Evolutionary conservation across 2,888 invertebrate species (phyloP), one percentile per base, ranked within the genome.

Genomic region (Ferrisia virgata): DNA sequence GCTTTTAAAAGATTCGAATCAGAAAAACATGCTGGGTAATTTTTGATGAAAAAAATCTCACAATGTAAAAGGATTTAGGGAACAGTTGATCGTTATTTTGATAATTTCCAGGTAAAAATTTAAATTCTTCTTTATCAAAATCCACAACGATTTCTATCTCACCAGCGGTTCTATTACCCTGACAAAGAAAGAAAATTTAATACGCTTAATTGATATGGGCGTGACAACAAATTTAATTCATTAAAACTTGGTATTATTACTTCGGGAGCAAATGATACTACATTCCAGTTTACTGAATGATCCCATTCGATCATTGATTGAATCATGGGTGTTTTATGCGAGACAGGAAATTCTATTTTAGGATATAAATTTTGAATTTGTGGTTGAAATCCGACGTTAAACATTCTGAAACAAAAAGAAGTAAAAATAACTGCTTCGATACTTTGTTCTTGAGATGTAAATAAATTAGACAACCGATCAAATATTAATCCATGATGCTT

Each of bases 1-100:
- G 53, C 13, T 11, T n/a, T 84, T 31, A 5, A 13, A 47, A 43
- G 40, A 25, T 15, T 40, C 15, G 9, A 76, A n/a, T 33, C 31
- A 64, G n/a, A n/a, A 69, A 33, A 78, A n/a, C 22, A 22, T 72
- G 11, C 18, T 76, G 11, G 13, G 9, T 22, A 40, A 4, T 69
- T 36, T 25, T 2, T 28, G 1, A 9, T 82, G 18, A 81, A 36
- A 2, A 31, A 15, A 36, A 18, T 33, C 88, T 88, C 87, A 93
- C 93, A 91, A 98, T 90, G 88, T 97, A 97, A 13, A 97, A 97
- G 40, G 98, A 97, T 85, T 97, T 98, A 22, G 98, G 98, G 90
- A 96, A 98, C 25, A 98, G 90, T 81, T 97, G 91, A 87, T 97
- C 92, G 40, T 98, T 98, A 89, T 98, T 98, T 87, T 98, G 97